A percentile compares a stretch with the other conserved stretches of the same genome.
These are phyloP conservation scores for Chelonus formosanus DNA, from an alignment of 2,888 invertebrate species.

Conservation along the genomic window DNA sequence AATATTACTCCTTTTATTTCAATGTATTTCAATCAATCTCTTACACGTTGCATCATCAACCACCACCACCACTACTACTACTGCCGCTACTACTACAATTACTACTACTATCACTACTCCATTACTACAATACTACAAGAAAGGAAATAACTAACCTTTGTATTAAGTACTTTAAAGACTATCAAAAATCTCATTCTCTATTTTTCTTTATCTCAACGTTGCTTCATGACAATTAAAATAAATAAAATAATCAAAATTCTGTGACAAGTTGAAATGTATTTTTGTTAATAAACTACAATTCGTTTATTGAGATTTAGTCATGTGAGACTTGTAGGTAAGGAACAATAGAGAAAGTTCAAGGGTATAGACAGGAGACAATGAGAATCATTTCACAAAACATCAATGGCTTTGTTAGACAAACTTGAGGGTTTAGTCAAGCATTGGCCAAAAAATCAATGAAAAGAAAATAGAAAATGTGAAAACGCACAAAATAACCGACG, in stretches of 20 bases:
- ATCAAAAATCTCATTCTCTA: no score
- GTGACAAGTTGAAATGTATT: background rate
- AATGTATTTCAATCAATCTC: background rate
- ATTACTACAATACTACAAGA: no score
- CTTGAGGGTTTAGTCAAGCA: background rate
- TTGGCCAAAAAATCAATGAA: background rate
- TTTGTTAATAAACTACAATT: background rate
- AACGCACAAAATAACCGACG: constrained; percentile 34
- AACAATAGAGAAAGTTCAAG: constrained; percentile 10
- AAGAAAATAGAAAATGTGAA: constrained; percentile 8
- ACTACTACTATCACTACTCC: no score
- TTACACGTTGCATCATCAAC: background rate
- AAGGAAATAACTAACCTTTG: no score
- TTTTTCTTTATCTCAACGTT: no score
- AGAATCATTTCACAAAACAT: no score
- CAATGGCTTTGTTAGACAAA: no score
- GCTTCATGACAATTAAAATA: no score
- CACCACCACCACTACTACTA: no score
- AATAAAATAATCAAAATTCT: no score
- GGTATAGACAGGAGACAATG: constrained; percentile 8
- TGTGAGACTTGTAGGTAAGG: background rate
- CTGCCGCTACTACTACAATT: no score
- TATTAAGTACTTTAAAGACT: no score
- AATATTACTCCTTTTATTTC: constrained; percentile 21
- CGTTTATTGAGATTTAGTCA: background rate